phyloP scores from a whole-genome alignment of 2,113 vertebrate species.

The Eira barbara region DNA sequence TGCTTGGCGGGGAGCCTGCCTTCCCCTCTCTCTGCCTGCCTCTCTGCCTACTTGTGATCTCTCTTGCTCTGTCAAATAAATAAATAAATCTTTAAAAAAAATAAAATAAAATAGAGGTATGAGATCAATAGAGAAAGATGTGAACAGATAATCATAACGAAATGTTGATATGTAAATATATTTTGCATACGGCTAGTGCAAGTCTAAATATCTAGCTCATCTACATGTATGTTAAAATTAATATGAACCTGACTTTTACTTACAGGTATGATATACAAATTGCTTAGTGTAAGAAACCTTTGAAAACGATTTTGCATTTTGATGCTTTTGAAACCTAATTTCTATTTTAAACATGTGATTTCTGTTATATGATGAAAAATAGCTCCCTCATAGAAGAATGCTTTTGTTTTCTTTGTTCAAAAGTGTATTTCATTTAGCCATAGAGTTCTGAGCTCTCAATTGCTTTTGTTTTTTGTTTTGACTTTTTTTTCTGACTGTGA shows the following conservation, averaged over 20 bases:
- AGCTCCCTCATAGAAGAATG: not conserved
- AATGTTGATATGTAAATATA: not conserved
- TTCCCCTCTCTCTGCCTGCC: too few relatives aligned
- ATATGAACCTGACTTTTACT: not conserved
- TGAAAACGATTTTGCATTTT: conserved; percentile 19
- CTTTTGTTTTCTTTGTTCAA: not conserved
- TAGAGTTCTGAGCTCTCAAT: not conserved
- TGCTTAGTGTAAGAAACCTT: not conserved
- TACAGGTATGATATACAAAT: not conserved
- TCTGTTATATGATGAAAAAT: conserved; percentile 23
- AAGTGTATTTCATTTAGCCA: not conserved
- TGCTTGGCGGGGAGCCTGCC: too few relatives aligned
- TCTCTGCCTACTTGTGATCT: too few relatives aligned
- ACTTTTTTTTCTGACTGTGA: conserved; percentile 30
- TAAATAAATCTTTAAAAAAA: too few relatives aligned
- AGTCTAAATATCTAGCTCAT: not conserved
- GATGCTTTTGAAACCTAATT: conserved; percentile 29
- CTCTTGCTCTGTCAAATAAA: too few relatives aligned
- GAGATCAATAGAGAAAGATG: not conserved
- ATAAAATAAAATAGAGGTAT: too few relatives aligned
- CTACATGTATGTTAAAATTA: not conserved
- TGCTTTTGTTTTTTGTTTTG: not conserved
- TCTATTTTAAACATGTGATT: conserved; percentile 44
- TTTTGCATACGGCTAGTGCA: not conserved
- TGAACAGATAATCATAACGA: not conserved